phyloP scores from a whole-genome alignment of 1,140 invertebrate genomes.

The Eubasilissa regina region DNA sequence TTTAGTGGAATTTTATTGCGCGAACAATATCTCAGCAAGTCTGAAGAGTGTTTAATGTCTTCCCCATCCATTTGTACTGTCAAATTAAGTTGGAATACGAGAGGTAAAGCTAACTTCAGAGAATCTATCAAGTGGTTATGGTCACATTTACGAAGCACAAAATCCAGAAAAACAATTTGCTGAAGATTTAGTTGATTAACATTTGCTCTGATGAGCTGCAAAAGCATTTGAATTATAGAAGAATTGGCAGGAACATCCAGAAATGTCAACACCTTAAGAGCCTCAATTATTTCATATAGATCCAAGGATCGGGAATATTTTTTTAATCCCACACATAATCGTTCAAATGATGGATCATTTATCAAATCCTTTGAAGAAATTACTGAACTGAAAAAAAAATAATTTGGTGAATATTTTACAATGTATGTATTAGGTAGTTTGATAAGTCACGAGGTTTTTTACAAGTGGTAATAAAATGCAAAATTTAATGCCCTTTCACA shows the following conservation, averaged over 20 bases:
- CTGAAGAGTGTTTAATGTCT: slow-evolving; percentile 68
- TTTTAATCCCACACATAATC: slow-evolving; percentile 71
- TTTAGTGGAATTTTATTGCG: slow-evolving; percentile 69
- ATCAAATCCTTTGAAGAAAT: background rate
- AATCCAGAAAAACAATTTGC: slow-evolving; percentile 76
- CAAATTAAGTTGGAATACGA: slow-evolving; percentile 76
- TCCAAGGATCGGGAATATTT: slow-evolving; percentile 71
- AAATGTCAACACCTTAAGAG: slow-evolving; percentile 73
- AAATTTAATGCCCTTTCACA: too few relatives aligned
- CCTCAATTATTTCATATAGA: slow-evolving; percentile 71
- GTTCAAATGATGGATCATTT: slow-evolving; percentile 66
- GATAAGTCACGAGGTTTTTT: too few relatives aligned
- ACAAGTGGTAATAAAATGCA: too few relatives aligned
- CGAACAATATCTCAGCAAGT: slow-evolving; percentile 72
- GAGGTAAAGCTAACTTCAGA: slow-evolving; percentile 74
- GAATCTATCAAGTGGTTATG: slow-evolving; percentile 74
- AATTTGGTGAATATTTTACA: too few relatives aligned
- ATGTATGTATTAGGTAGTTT: too few relatives aligned
- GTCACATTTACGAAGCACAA: slow-evolving; percentile 69
- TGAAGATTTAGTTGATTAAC: slow-evolving; percentile 75
- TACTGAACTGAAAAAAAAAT: slow-evolving; percentile 34
- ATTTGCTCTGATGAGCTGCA: slow-evolving; percentile 75
- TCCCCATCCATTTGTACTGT: slow-evolving; percentile 71
- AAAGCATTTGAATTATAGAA: slow-evolving; percentile 74
- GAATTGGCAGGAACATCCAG: slow-evolving; percentile 73